phyloP scores from a whole-genome alignment of 1,140 invertebrate genomes.

The Palaemon carinicauda region DNA sequence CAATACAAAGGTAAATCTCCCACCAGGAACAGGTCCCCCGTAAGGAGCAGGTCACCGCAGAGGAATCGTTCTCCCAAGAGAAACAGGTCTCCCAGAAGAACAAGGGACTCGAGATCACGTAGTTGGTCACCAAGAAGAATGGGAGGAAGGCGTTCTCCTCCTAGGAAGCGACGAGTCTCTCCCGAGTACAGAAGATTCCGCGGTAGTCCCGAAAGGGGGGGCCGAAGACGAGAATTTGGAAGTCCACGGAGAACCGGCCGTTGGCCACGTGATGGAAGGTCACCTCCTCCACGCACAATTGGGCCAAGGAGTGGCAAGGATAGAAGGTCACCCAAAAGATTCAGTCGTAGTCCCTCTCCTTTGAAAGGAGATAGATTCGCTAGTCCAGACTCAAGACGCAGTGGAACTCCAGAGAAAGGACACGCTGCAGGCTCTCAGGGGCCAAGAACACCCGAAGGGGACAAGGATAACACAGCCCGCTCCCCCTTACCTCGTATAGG shows the following conservation, averaged over 20 bases:
- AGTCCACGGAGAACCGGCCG: background rate
- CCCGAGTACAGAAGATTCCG: constrained; percentile 10
- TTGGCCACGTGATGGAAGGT: background rate
- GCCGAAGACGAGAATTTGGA: background rate
- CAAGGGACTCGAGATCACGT: constrained; percentile 27
- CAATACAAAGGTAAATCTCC: constrained; percentile 9
- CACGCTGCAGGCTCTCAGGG: background rate
- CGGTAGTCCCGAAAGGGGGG: constrained; percentile 19
- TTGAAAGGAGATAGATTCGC: background rate
- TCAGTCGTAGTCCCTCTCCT: constrained; percentile 6
- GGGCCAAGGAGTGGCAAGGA: background rate
- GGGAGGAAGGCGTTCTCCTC: background rate
- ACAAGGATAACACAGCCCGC: background rate
- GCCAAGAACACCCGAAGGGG: constrained; percentile 26
- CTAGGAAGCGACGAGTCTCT: constrained; percentile 21
- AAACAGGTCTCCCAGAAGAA: constrained; percentile 29
- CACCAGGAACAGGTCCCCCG: background rate
- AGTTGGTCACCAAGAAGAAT: constrained; percentile 30
- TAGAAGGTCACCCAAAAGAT: constrained; percentile 2
- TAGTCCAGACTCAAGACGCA: constrained; percentile 3
- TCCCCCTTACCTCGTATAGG: background rate
- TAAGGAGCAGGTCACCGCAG: background rate
- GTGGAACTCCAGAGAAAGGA: constrained; percentile 10
- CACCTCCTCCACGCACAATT: background rate
- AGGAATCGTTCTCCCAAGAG: background rate